Percentiles rank a stretch among this genome's conserved stretches.
phyloP scores from a whole-genome alignment of 2,888 invertebrate genomes.

The Cheilosia grossa region DNA sequence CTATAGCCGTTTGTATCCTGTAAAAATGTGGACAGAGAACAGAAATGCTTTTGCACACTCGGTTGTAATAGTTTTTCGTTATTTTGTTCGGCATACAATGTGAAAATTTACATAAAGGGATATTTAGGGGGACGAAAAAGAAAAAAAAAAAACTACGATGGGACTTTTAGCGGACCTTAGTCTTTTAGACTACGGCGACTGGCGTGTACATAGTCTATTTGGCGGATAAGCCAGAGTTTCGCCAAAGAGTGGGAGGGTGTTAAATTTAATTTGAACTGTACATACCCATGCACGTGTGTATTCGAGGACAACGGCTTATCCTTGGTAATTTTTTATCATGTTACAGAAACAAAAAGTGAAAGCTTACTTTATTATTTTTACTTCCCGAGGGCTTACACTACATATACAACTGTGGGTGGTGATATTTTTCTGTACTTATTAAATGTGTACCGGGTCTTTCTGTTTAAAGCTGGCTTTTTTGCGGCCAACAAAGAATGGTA shows the following conservation, averaged over 20 bases:
- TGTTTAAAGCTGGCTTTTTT: background rate
- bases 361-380: constrained; percentile 51
- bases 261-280: constrained; percentile 59
- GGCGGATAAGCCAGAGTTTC: constrained; percentile 39
- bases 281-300: constrained; percentile 26
- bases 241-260: constrained; percentile 27
- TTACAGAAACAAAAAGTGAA: constrained; percentile 17
- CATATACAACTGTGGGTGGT: background rate
- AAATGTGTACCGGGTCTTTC: constrained; percentile 5
- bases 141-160: background rate
- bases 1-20: constrained; percentile 17
- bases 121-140: constrained; percentile 50
- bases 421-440: constrained; percentile 8
- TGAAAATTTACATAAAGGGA: constrained; percentile 72
- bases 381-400: constrained; percentile 24
- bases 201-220: background rate
- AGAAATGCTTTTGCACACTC: constrained; percentile 58
- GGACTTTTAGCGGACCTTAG: constrained; percentile 52
- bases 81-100: constrained; percentile 39
- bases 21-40: constrained; percentile 1
- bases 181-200: constrained; percentile 20
- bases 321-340: constrained; percentile 50
- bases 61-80: constrained; percentile 37
- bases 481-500: background rate
- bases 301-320: constrained; percentile 60